phyloP scores from a whole-genome alignment of 2,113 vertebrate genomes.

The Bos indicus region DNA sequence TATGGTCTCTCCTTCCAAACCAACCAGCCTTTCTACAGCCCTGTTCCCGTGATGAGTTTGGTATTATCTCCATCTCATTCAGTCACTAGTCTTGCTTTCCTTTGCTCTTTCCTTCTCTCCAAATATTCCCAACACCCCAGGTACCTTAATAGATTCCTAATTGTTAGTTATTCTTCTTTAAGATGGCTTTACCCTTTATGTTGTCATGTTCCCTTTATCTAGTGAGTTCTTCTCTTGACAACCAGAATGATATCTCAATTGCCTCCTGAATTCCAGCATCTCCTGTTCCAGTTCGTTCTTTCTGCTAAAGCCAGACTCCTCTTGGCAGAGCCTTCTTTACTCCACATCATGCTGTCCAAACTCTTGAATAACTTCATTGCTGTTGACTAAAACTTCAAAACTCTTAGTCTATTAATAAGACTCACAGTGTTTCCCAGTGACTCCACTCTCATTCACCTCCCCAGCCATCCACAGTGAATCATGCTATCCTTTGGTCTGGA shows the following conservation, averaged over 20 bases:
- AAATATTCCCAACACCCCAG: not conserved
- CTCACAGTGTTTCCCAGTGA: not conserved
- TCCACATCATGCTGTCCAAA: not conserved
- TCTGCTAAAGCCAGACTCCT: not conserved
- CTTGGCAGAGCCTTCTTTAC: not conserved
- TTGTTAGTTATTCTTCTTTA: not conserved
- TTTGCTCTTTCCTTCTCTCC: not conserved
- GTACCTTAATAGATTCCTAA: not conserved
- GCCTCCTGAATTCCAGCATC: not conserved
- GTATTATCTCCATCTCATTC: not conserved
- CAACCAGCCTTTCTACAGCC: not conserved
- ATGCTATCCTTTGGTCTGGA: not conserved
- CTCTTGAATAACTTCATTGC: not conserved
- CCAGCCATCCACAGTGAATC: too few species aligned
- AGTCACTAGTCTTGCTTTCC: not conserved
- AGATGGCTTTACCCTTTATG: not conserved
- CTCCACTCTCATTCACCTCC: not conserved
- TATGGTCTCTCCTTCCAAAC: not conserved
- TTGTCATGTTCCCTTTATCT: not conserved
- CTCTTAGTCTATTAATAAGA: not conserved
- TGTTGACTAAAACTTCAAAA: not conserved
- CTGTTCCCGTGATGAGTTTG: accelerated
- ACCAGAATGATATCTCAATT: not conserved
- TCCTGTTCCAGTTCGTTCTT: not conserved
- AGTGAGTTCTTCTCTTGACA: not conserved